A percentile compares a stretch with the other conserved stretches of the same genome.
Evolutionary conservation across 2,888 invertebrate genomes (phyloP).

Genomic region (Hanleya hanleyi): DNA sequence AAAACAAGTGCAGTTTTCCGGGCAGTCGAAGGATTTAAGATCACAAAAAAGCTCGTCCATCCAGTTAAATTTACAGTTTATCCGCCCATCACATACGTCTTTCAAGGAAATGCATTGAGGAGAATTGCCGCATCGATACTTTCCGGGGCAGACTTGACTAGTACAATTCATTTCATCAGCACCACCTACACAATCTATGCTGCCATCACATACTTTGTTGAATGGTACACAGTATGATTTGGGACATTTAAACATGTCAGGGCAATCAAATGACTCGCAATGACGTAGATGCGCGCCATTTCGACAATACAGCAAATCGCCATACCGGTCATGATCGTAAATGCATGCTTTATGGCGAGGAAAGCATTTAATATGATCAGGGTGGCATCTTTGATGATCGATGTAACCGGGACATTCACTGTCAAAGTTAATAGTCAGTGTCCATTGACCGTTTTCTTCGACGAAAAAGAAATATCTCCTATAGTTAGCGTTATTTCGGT

Average conservation of each 20-base stretch:
- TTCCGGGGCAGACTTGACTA: neutral
- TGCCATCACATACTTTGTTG: neutral
- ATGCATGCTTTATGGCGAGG: neutral
- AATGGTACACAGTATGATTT: neutral
- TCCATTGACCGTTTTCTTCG: no score
- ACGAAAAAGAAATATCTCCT: neutral
- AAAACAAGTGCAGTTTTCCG: neutral
- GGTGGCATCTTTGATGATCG: neutral
- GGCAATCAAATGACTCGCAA: neutral
- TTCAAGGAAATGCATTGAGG: neutral
- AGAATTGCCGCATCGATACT: neutral
- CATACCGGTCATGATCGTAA: neutral
- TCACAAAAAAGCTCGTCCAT: neutral
- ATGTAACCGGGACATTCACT: neutral
- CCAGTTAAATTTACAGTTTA: neutral
- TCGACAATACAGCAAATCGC: neutral
- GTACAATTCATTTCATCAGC: neutral
- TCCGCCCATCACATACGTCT: neutral
- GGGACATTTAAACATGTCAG: slow-evolving; percentile 6
- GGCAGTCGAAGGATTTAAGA: neutral
- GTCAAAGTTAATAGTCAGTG: neutral
- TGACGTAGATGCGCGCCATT: neutral
- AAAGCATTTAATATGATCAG: neutral
- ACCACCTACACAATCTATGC: neutral
- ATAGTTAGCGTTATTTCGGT: neutral